Percentiles rank a stretch among this genome's conserved stretches.
These are phyloP conservation scores for Amia ocellicauda DNA, from an alignment of 2,113 vertebrate genomes.

Conservation along the genomic window DNA sequence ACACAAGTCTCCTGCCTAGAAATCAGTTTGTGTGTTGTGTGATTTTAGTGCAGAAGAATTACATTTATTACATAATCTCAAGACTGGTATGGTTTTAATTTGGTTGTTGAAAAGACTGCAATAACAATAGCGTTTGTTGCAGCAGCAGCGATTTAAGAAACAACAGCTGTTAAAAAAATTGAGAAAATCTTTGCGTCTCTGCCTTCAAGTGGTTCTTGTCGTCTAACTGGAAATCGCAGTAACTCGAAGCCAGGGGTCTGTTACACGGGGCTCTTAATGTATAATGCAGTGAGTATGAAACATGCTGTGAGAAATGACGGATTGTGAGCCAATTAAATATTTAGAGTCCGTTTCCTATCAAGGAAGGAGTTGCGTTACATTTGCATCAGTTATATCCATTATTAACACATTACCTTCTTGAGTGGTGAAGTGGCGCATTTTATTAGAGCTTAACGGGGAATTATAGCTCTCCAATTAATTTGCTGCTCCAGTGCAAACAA, in stretches of 20 bases:
- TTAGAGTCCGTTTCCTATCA: conserved; percentile 24
- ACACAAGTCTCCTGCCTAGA: too few relatives aligned
- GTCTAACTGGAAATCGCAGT: too few relatives aligned
- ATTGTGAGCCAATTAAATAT: conserved; percentile 25
- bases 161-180: too few relatives aligned
- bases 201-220: too few relatives aligned
- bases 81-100: too few relatives aligned
- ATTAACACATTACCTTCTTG: conserved; percentile 21
- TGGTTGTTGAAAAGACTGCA: too few relatives aligned
- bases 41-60: too few relatives aligned
- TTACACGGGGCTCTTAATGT: not conserved
- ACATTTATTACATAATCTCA: too few relatives aligned
- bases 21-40: too few relatives aligned
- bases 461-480: conserved; percentile 2
- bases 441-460: conserved; percentile 5
- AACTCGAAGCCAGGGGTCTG: not conserved
- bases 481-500: conserved; percentile 14
- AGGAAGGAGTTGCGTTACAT: conserved; percentile 19
- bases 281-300: not conserved
- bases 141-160: too few relatives aligned
- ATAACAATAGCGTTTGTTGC: too few relatives aligned
- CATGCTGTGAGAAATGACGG: conserved; percentile 4
- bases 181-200: too few relatives aligned
- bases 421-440: conserved; percentile 2
- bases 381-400: conserved; percentile 26